phyloP scores from a whole-genome alignment of 2,888 invertebrate species.

The Cheilosia scutellata region DNA sequence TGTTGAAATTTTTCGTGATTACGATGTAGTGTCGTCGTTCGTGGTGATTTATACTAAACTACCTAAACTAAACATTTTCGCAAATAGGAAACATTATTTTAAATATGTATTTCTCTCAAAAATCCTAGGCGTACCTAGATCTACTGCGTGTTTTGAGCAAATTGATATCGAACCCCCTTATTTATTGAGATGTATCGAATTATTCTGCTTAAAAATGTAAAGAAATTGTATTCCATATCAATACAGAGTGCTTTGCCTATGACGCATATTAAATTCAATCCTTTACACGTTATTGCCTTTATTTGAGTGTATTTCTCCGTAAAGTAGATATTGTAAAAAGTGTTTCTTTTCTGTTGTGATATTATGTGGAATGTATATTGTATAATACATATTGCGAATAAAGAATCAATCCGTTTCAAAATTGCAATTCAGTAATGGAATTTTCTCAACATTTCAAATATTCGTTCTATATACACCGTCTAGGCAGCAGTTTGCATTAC shows the following conservation, averaged over 20 bases:
- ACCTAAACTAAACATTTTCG: too few species aligned
- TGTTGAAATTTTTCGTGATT: too few species aligned
- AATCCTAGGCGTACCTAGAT: too few species aligned
- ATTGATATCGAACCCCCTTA: too few species aligned
- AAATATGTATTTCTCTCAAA: too few species aligned
- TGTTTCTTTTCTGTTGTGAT: too few species aligned
- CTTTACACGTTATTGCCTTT: not conserved
- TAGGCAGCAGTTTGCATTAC: not conserved
- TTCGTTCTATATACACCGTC: not conserved
- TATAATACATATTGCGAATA: not conserved
- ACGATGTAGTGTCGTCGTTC: too few species aligned
- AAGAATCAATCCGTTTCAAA: slow-evolving; percentile 1
- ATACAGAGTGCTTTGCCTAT: not conserved
- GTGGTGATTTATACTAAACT: too few species aligned
- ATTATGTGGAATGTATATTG: not conserved
- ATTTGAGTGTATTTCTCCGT: not conserved
- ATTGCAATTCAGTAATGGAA: slow-evolving; percentile 1
- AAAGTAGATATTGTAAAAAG: not conserved
- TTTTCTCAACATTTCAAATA: not conserved
- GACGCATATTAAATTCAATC: slow-evolving; percentile 4
- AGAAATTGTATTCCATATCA: not conserved
- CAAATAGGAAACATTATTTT: too few species aligned
- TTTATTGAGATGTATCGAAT: slow-evolving; percentile 3
- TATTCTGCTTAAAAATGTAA: not conserved
- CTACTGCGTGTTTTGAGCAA: too few species aligned